Conservation (phyloP, 2,888 invertebrate genomes). For the Caenorhabditis japonica region DNA sequence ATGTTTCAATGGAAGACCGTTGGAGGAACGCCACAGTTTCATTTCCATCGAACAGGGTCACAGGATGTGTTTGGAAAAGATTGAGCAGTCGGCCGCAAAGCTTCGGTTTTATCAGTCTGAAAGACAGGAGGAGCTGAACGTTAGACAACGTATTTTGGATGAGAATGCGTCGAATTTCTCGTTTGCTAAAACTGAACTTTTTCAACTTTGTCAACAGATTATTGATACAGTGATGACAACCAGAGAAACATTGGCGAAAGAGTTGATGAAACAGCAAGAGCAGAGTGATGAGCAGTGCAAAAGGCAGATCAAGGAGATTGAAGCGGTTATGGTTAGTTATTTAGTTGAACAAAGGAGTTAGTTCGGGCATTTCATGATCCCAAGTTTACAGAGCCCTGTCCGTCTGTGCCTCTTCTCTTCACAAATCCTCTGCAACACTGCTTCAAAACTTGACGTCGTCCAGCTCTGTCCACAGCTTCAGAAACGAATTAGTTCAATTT, state of each 20-base stretch:
- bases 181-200: conserved; percentile 69
- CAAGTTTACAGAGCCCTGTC: conserved; percentile 77
- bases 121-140: conserved; percentile 83
- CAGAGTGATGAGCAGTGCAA: conserved; percentile 60
- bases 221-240: conserved; percentile 83
- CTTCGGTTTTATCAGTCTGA: conserved; percentile 80
- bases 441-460: conserved; percentile 85
- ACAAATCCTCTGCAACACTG: conserved; percentile 84
- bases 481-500: conserved; percentile 64
- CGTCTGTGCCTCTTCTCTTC: conserved; percentile 84
- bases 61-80: conserved; percentile 83
- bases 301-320: conserved; percentile 59
- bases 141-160: conserved; percentile 83
- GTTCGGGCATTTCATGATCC: no score
- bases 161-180: conserved; percentile 83
- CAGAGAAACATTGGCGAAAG: conserved; percentile 82
- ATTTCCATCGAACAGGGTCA: conserved; percentile 86
- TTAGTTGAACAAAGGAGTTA: no score
- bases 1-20: conserved; percentile 83
- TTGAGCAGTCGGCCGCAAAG: conserved; percentile 83
- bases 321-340: conserved; percentile 55
- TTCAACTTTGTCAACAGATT: conserved; percentile 83
- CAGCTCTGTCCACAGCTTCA: conserved; percentile 77
- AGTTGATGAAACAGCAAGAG: conserved; percentile 79
- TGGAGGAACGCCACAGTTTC: conserved; percentile 81